Evolutionary conservation across 2,797 vertebrate genomes (phyloP).

Genomic region (Eospalax fontanierii): DNA sequence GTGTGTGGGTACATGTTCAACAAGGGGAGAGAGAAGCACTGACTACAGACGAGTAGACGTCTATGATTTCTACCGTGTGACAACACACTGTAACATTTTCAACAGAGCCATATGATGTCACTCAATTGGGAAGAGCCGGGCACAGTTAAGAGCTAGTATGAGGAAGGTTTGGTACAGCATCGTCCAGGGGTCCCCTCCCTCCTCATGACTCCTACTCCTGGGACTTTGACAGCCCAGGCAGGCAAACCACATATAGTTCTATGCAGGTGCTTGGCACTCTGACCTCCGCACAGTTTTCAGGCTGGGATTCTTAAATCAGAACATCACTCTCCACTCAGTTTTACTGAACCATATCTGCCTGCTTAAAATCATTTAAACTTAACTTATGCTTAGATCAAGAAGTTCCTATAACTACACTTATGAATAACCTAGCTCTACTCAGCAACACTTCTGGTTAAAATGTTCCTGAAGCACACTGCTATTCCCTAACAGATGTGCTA

Average conservation of each 20-base stretch:
- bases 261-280: not conserved
- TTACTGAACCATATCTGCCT: not conserved
- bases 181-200: not conserved
- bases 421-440: not conserved
- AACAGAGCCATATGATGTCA: not conserved
- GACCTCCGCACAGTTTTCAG: not conserved
- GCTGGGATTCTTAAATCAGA: not conserved
- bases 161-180: not conserved
- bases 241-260: not conserved
- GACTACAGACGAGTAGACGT: not conserved
- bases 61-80: not conserved
- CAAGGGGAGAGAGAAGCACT: not conserved
- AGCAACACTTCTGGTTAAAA: not conserved
- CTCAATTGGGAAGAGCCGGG: not conserved
- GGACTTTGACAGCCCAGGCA: not conserved
- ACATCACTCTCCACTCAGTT: not conserved
- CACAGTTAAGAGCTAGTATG: not conserved
- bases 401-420: not conserved
- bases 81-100: not conserved
- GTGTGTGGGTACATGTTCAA: not conserved
- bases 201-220: not conserved
- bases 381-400: not conserved
- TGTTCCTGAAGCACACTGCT: not conserved
- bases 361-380: not conserved
- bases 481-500: not conserved